phyloP scores from a whole-genome alignment of 1,140 invertebrate species.

The Eubasilissa regina region DNA sequence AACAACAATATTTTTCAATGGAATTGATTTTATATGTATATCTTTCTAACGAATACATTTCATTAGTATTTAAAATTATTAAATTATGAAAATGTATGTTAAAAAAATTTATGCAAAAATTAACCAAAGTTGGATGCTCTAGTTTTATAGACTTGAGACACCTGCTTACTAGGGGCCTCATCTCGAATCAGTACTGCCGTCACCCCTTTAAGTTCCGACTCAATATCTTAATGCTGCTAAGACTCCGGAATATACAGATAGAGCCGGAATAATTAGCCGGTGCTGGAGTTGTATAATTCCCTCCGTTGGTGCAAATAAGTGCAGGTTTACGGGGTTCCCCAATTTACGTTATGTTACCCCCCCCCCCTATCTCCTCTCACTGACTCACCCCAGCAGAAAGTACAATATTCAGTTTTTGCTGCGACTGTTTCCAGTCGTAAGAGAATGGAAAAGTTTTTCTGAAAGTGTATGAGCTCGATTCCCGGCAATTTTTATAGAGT shows the following conservation, averaged over 20 bases:
- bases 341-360: constrained; percentile 28
- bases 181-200: constrained; percentile 3
- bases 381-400: not conserved
- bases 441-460: too few species aligned
- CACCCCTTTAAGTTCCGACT: constrained; percentile 51
- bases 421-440: not conserved
- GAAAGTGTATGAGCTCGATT: too few species aligned
- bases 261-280: constrained; percentile 56
- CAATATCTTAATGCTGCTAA: constrained; percentile 59
- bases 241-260: constrained; percentile 53
- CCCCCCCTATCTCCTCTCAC: not conserved
- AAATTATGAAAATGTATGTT: too few species aligned
- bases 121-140: too few species aligned
- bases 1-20: too few species aligned
- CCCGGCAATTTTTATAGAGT: too few species aligned
- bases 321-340: constrained; percentile 39
- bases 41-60: too few species aligned
- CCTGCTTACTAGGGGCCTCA: constrained; percentile 15
- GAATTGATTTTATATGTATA: too few species aligned
- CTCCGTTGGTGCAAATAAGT: constrained; percentile 29
- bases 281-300: constrained; percentile 41
- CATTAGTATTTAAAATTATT: too few species aligned
- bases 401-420: not conserved
- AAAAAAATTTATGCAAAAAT: too few species aligned
- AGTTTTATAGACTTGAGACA: not conserved